Conservation (phyloP, 2,113 vertebrate species). For the Petaurus breviceps region DNA sequence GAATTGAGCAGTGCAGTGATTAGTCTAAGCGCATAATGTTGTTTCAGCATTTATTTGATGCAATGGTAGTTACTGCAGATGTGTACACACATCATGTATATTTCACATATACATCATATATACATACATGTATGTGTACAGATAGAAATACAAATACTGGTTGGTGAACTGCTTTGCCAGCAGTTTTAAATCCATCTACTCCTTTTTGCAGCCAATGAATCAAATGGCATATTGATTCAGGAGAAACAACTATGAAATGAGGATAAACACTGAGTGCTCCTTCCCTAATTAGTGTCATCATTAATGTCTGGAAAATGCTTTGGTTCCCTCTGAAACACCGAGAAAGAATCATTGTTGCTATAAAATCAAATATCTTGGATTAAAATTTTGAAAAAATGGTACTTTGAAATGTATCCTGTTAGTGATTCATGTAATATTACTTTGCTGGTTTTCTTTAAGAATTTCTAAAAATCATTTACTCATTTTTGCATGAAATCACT, state of each 20-base stretch:
- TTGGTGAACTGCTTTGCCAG: neutral
- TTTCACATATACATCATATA: neutral
- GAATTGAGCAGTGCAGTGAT: neutral
- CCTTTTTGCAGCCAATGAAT: neutral
- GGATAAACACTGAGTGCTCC: neutral
- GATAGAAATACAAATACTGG: neutral
- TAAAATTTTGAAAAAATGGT: neutral
- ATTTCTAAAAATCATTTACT: neutral
- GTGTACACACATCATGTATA: neutral
- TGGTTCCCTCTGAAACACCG: neutral
- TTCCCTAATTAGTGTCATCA: neutral
- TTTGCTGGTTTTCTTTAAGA: constrained; percentile 3
- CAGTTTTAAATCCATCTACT: neutral
- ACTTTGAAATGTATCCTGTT: neutral
- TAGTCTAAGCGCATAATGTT: neutral
- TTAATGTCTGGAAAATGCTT: neutral
- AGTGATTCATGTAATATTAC: neutral
- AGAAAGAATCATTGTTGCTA: neutral
- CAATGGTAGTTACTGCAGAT: too few relatives aligned
- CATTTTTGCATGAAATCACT: neutral
- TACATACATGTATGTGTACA: neutral
- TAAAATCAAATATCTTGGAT: neutral
- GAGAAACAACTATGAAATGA: neutral
- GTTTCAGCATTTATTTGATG: neutral
- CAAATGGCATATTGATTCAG: neutral